These are phyloP conservation scores for Pelecanoides urinatrix DNA, from an alignment of 2,113 vertebrate species.

Conservation along the genomic window DNA sequence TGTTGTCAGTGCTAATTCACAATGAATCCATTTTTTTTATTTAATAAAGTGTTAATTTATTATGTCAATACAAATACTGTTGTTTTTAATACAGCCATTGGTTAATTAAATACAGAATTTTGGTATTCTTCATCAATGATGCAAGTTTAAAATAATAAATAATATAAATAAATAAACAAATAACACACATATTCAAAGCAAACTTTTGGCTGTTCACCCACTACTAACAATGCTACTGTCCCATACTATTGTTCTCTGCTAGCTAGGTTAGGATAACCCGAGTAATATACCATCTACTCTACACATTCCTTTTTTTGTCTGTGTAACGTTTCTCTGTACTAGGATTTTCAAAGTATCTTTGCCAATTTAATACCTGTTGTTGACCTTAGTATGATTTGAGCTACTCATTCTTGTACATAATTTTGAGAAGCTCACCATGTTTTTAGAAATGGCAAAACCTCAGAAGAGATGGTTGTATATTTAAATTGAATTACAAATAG, in stretches of 20 bases:
- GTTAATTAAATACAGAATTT: not conserved
- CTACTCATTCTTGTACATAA: not conserved
- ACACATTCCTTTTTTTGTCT: not conserved
- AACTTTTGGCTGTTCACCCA: not conserved
- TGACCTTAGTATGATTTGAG: not conserved
- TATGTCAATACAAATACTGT: not conserved
- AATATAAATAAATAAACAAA: not conserved
- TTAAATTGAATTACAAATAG: not conserved
- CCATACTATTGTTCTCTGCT: not conserved
- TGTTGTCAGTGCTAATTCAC: not conserved
- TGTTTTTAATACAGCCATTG: not conserved
- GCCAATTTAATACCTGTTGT: not conserved
- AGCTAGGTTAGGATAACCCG: not conserved
- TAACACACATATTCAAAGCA: not conserved
- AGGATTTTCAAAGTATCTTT: not conserved
- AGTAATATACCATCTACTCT: not conserved
- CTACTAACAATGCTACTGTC: not conserved
- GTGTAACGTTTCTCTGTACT: not conserved
- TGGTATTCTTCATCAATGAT: not conserved
- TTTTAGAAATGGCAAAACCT: not conserved
- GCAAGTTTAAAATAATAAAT: not conserved
- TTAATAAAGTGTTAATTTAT: not conserved
- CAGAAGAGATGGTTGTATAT: not conserved
- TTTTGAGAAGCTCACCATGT: not conserved
- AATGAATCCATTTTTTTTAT: not conserved